Conservation (phyloP, 1,140 invertebrate genomes). For the Metaphire vulgaris region DNA sequence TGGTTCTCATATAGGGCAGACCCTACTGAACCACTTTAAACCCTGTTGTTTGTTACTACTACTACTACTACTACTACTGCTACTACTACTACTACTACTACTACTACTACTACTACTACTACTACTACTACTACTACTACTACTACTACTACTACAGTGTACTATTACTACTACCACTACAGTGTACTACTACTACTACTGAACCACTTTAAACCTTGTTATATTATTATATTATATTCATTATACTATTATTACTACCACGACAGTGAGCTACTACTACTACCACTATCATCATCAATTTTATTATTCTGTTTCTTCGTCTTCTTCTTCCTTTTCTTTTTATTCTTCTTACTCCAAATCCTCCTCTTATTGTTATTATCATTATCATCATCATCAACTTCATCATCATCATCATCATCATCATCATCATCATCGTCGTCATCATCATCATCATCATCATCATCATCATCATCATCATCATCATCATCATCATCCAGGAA, state of each 20-base stretch:
- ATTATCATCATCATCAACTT: constrained; percentile 23
- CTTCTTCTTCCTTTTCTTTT: too few species aligned
- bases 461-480: constrained; percentile 25
- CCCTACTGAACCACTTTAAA: too few species aligned
- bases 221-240: too few species aligned
- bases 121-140: constrained; percentile 2
- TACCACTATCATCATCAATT: constrained; percentile 6
- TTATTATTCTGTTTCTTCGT: too few species aligned
- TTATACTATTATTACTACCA: too few species aligned
- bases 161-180: background rate
- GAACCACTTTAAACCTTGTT: too few species aligned
- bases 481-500: constrained; percentile 22
- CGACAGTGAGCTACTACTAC: too few species aligned
- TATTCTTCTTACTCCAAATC: too few species aligned
- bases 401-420: constrained; percentile 25
- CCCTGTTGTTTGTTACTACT: too few species aligned
- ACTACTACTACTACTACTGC: background rate
- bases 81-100: constrained; percentile 3
- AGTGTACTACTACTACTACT: background rate
- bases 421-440: constrained; percentile 24
- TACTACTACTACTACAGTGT: background rate
- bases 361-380: constrained; percentile 14
- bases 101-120: constrained; percentile 2
- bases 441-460: constrained; percentile 25
- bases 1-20: too few species aligned